phyloP scores from a whole-genome alignment of 2,797 vertebrate species.

The Potorous gilbertii region DNA sequence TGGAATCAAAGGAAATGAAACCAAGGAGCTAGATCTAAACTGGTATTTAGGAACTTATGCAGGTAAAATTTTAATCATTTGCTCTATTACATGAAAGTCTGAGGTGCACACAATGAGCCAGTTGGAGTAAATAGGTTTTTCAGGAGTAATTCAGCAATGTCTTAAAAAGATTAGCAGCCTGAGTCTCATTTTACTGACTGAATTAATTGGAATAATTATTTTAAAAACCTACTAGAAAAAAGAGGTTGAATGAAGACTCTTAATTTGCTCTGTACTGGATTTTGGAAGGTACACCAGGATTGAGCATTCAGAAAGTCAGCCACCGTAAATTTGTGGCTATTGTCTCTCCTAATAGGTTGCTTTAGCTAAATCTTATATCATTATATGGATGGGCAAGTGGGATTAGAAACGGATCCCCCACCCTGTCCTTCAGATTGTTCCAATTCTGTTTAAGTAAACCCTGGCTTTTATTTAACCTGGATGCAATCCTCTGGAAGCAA shows the following conservation, averaged over 20 bases:
- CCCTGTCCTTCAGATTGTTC: conserved; percentile 71
- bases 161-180: conserved; percentile 70
- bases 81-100: conserved; percentile 29
- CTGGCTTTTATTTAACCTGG: conserved; percentile 71
- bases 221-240: conserved; percentile 66
- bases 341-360: conserved; percentile 81
- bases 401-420: conserved; percentile 81
- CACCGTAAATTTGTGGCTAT: conserved; percentile 75
- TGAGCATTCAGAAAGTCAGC: conserved; percentile 78
- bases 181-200: conserved; percentile 66
- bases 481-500: conserved; percentile 75
- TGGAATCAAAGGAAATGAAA: conserved; percentile 69
- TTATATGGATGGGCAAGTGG: conserved; percentile 77
- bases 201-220: conserved; percentile 79
- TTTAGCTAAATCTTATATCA: conserved; percentile 75
- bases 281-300: conserved; percentile 80
- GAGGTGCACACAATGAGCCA: conserved; percentile 55
- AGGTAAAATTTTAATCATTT: conserved; percentile 88
- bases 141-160: conserved; percentile 65
- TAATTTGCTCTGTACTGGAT: conserved; percentile 78
- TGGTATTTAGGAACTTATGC: conserved; percentile 94
- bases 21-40: conserved; percentile 87
- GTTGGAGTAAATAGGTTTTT: conserved; percentile 54
- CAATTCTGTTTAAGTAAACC: conserved; percentile 73
- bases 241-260: conserved; percentile 69